These are phyloP conservation scores for Argyresthia albistria DNA, from an alignment of 2,888 invertebrate species.

Conservation along the genomic window DNA sequence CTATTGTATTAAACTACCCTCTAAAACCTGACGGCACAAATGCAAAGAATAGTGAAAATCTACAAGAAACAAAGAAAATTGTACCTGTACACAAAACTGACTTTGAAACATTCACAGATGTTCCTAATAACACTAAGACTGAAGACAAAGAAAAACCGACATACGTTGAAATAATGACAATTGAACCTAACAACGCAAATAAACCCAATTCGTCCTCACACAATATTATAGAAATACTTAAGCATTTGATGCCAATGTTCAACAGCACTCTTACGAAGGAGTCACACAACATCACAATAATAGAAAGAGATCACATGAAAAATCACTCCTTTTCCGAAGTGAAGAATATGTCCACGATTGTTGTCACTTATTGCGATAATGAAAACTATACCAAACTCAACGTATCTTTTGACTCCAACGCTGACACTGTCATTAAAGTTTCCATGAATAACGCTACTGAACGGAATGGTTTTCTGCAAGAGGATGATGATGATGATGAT, in stretches of 20 bases:
- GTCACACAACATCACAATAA: constrained; percentile 56
- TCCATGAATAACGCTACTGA: constrained; percentile 12
- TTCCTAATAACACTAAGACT: not conserved
- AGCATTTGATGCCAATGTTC: constrained; percentile 58
- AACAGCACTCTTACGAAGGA: constrained; percentile 51
- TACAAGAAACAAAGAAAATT: constrained; percentile 18
- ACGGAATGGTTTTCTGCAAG: constrained; percentile 17
- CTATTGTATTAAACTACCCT: constrained; percentile 42
- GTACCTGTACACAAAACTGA: constrained; percentile 15
- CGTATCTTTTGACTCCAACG: constrained; percentile 16
- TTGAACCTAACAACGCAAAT: constrained; percentile 49
- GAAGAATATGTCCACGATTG: constrained; percentile 55
- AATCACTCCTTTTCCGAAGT: constrained; percentile 46
- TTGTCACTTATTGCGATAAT: constrained; percentile 58
- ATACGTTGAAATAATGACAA: constrained; percentile 52
- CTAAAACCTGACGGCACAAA: constrained; percentile 15
- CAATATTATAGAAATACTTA: constrained; percentile 54
- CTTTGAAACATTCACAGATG: not conserved
- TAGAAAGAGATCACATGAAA: constrained; percentile 49
- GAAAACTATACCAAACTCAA: constrained; percentile 34
- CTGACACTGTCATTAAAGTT: constrained; percentile 19
- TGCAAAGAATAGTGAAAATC: constrained; percentile 8
- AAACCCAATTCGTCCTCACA: constrained; percentile 35
- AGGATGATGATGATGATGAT: constrained; percentile 8
- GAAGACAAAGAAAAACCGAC: constrained; percentile 27